Evolutionary conservation across 2,113 vertebrate genomes (phyloP).

Genomic region (Tetrao urogallus): DNA sequence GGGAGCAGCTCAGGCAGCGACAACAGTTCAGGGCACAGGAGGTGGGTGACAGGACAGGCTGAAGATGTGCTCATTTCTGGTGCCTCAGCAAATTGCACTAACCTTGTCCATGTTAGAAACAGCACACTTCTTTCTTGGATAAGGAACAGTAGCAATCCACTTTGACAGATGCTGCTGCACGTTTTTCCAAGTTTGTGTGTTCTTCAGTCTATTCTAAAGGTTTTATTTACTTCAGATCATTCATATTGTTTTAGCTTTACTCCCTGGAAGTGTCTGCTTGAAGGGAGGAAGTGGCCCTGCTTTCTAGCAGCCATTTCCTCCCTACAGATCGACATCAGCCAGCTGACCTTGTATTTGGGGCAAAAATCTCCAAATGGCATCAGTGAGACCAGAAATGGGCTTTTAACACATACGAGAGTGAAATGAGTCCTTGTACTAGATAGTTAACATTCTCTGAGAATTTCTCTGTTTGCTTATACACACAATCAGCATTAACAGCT

Average conservation of each 20-base stretch:
- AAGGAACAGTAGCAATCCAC: background rate
- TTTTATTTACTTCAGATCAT: background rate
- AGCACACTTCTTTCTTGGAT: background rate
- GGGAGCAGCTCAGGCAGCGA: background rate
- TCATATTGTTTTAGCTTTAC: background rate
- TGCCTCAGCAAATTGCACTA: conserved; percentile 2
- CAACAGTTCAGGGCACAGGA: background rate
- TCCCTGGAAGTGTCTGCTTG: background rate
- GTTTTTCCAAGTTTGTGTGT: background rate
- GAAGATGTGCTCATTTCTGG: conserved; percentile 61
- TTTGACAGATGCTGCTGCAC: background rate
- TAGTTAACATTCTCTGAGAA: background rate
- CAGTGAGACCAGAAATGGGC: conserved; percentile 58
- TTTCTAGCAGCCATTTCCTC: background rate
- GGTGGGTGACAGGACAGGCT: conserved; percentile 38
- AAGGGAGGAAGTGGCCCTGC: background rate
- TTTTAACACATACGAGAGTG: background rate
- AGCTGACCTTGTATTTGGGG: background rate
- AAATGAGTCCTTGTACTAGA: conserved; percentile 32
- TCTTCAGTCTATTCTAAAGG: background rate
- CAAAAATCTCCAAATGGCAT: background rate
- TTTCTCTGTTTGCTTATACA: background rate
- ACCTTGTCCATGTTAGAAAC: background rate
- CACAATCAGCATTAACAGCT: background rate
- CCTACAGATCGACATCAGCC: background rate